phyloP scores from a whole-genome alignment of 2,797 vertebrate genomes.

The Intellagama lesueurii region DNA sequence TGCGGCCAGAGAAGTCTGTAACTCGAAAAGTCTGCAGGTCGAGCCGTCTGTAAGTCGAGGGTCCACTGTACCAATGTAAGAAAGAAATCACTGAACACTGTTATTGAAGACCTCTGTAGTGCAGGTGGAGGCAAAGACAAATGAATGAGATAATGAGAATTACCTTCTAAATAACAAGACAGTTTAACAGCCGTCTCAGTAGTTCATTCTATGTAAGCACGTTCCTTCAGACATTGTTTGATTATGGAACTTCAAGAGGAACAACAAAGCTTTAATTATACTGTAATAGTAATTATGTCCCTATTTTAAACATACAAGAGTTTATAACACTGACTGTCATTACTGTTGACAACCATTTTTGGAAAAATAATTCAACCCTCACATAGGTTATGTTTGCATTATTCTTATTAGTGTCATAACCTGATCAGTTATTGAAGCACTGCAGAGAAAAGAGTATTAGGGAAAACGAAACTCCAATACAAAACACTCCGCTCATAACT shows the following conservation, averaged over 20 bases:
- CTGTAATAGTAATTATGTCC: neutral
- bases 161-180: neutral
- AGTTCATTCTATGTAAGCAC: neutral
- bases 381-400: neutral
- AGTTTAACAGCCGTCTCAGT: neutral
- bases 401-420: neutral
- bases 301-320: neutral
- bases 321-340: neutral
- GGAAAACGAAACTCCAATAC: neutral
- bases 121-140: neutral
- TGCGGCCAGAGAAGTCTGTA: no score
- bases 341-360: neutral
- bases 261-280: neutral
- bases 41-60: no score
- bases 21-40: no score
- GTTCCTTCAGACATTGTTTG: neutral
- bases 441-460: neutral
- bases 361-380: no score
- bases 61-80: no score
- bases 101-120: neutral
- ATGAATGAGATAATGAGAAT: neutral
- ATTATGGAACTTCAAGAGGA: neutral
- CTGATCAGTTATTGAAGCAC: no score
- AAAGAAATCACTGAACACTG: neutral
- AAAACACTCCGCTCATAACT: neutral